phyloP scores from a whole-genome alignment of 92 coral and sea anemone species.

The Umimayanthus kanabou region DNA sequence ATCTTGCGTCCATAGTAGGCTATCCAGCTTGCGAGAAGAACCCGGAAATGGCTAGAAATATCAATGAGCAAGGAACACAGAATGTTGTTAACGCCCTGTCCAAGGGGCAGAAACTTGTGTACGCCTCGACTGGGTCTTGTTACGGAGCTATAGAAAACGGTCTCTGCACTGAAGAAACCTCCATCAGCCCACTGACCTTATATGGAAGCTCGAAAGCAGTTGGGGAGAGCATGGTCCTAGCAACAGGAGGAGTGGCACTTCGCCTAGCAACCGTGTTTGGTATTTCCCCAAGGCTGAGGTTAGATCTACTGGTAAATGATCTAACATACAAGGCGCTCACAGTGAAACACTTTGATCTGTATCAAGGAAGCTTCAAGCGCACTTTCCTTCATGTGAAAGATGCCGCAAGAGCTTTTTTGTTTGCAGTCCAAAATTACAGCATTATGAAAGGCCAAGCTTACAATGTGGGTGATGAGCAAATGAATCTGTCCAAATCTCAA shows the following conservation, averaged over 20 bases:
- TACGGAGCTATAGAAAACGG: slow-evolving; percentile 92
- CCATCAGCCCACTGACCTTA: slow-evolving; percentile 84
- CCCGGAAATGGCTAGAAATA: slow-evolving; percentile 58
- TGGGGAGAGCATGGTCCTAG: slow-evolving; percentile 75
- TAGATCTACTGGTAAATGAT: slow-evolving; percentile 89
- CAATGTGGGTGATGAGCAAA: slow-evolving; percentile 89
- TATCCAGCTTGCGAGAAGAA: slow-evolving; percentile 96
- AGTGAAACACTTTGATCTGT: slow-evolving; percentile 78
- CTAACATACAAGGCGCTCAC: slow-evolving; percentile 89
- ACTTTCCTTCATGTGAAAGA: slow-evolving; percentile 94
- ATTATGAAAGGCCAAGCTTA: slow-evolving; percentile 80
- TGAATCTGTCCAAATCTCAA: slow-evolving; percentile 91
- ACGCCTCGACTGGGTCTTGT: slow-evolving; percentile 97
- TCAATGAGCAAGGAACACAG: slow-evolving; percentile 84
- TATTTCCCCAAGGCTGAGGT: slow-evolving; percentile 83
- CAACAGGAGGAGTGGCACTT: slow-evolving; percentile 69
- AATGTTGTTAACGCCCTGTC: slow-evolving; percentile 71
- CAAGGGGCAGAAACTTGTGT: slow-evolving; percentile 73
- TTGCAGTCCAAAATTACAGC: slow-evolving; percentile 77
- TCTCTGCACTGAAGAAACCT: slow-evolving; percentile 85
- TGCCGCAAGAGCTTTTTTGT: slow-evolving; percentile 88
- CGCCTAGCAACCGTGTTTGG: slow-evolving; percentile 98
- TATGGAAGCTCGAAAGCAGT: slow-evolving; percentile 89
- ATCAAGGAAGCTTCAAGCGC: slow-evolving; percentile 92
- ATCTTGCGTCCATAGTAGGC: slow-evolving; percentile 91